These are phyloP conservation scores for Datnioides undecimradiatus DNA, from an alignment of 2,113 vertebrate species.

Conservation along the genomic window DNA sequence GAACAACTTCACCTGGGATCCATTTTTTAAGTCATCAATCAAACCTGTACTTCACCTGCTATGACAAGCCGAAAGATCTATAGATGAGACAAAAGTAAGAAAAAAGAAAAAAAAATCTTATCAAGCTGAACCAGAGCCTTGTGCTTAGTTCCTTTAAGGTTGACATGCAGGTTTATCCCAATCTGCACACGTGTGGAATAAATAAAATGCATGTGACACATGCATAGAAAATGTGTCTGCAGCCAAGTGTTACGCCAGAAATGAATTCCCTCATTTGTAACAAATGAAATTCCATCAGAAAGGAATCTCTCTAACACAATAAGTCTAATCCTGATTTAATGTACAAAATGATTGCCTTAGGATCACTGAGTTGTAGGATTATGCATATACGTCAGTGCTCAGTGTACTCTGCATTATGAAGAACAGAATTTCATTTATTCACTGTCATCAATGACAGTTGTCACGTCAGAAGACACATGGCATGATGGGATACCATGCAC, in stretches of 20 bases:
- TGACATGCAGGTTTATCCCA: neutral
- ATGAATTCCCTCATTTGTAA: conserved; percentile 36
- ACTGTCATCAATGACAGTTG: conserved; percentile 28
- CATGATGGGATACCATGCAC: conserved; percentile 5
- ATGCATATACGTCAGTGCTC: neutral
- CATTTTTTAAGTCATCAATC: neutral
- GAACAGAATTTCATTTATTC: conserved; percentile 32
- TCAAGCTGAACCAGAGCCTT: neutral
- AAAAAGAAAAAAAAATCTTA: no score
- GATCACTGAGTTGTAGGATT: conserved; percentile 41
- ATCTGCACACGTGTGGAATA: conserved; percentile 1
- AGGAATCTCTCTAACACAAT: conserved; percentile 17
- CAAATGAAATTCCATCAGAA: conserved; percentile 29
- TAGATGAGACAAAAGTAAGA: no score
- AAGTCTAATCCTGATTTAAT: conserved; percentile 47
- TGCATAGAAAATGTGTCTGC: neutral
- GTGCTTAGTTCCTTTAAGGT: no score
- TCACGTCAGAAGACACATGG: conserved; percentile 26
- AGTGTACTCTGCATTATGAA: conserved; percentile 27
- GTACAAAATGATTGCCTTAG: conserved; percentile 24
- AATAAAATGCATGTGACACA: neutral
- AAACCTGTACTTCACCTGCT: neutral
- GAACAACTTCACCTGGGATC: neutral
- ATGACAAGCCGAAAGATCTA: neutral
- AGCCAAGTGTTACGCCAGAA: conserved; percentile 28